Base-by-base conservation (phyloP, 92 coral and sea anemone genomes). In the Epizoanthus stellaris region DNA sequence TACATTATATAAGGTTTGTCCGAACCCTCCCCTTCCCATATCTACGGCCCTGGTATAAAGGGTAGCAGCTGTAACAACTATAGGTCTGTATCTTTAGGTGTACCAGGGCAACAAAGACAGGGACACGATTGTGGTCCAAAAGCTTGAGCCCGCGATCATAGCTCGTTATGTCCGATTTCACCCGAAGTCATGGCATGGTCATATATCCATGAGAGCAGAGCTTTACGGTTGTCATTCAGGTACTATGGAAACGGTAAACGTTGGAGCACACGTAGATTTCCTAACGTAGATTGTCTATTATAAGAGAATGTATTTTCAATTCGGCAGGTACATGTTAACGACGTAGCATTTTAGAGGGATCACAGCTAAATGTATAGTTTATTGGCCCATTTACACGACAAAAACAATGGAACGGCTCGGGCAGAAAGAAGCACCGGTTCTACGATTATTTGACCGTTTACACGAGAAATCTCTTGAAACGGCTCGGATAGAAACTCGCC, bases 151-250 rank as follows among this genome's bases (percentile, higher is more conserved):
- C 11, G 56, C 83, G 40, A 79, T 79, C 25, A 79, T 19, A 20
- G 83, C 83, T 63, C 83, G 83, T 5, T 79, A 42, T 6, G 23
- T 79, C 67, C 83, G 73, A 12, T 79, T 79, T 14, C 45, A 79
- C 72, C 13, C 65, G 2, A 38, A 43, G 71, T 79, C 83, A 16
- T 79, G 83, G 83, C 13, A 13, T 16, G 16, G 70, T 42, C 83
- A 79, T 38, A 79, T 79, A 19, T 79, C 83, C 40, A 79, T 79
- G 83, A 79, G 83, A n/a, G 83, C 59, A 25, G 83, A 79, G 38
- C 72, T 79, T 45, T 63, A 63, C 16, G 83, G 83, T 43, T 79
- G 83, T 16, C 73, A 79, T 64, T 79, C 83, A 79, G 83, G 83
- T 79, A 23, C 23, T 56, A 15, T 38, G 19, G 52, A 23, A 66